These are phyloP conservation scores for Caranx melampygus DNA, from an alignment of 2,113 vertebrate genomes.

Conservation along the genomic window DNA sequence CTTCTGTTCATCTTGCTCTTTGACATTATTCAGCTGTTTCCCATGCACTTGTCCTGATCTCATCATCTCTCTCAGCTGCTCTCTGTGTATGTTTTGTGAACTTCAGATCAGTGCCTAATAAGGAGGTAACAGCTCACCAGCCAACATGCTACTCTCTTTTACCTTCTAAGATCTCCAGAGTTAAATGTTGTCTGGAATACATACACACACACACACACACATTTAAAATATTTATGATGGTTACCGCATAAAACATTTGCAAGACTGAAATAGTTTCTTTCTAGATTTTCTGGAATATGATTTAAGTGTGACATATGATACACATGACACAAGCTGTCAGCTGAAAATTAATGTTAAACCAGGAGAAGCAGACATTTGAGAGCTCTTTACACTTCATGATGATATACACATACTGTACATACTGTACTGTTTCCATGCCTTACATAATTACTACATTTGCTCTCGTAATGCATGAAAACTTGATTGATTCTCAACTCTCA, in stretches of 20 bases:
- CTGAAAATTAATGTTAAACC: background rate
- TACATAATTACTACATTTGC: too few species aligned
- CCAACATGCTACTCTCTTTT: conserved; percentile 2
- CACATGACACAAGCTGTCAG: too few species aligned
- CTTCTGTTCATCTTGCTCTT: background rate
- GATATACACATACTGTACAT: too few species aligned
- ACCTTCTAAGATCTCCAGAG: background rate
- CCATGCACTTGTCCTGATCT: conserved; percentile 12
- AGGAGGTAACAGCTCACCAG: conserved; percentile 46
- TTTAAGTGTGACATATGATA: too few species aligned
- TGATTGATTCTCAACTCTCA: background rate
- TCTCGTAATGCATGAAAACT: too few species aligned
- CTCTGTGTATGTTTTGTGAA: conserved; percentile 26
- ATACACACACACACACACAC: background rate
- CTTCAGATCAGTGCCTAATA: conserved; percentile 49
- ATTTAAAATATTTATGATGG: background rate
- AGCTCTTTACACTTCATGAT: too few species aligned
- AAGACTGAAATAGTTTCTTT: too few species aligned
- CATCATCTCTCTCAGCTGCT: conserved; percentile 16
- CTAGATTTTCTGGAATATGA: too few species aligned
- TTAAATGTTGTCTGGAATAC: background rate
- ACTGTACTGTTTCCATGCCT: too few species aligned
- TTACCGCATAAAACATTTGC: too few species aligned
- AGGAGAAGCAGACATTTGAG: background rate
- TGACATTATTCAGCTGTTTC: conserved; percentile 12